phyloP scores from a whole-genome alignment of 1,140 invertebrate species.

The Lasaia peninsularis region DNA sequence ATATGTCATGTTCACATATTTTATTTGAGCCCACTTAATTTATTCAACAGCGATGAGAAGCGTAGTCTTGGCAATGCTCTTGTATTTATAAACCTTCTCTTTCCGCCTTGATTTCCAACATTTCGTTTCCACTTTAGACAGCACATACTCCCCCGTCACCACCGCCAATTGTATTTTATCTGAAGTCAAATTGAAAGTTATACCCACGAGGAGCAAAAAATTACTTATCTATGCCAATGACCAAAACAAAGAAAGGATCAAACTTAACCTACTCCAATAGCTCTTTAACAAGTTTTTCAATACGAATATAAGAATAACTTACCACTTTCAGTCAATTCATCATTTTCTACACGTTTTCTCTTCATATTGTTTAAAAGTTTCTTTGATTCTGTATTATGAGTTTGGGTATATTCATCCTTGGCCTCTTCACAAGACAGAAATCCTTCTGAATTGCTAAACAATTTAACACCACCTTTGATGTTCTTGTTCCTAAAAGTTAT shows the following conservation, averaged over 20 bases:
- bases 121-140: slow-evolving; percentile 53
- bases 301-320: neutral
- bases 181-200: slow-evolving; percentile 26
- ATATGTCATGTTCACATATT: no score
- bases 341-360: slow-evolving; percentile 25
- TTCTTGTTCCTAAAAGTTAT: slow-evolving; percentile 46
- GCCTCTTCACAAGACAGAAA: slow-evolving; percentile 48
- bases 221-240: no score
- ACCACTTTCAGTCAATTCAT: slow-evolving; percentile 39
- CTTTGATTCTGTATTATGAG: slow-evolving; percentile 48
- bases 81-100: slow-evolving; percentile 64
- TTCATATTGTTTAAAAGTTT: slow-evolving; percentile 32
- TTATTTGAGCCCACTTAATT: no score
- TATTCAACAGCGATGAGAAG: slow-evolving; percentile 35
- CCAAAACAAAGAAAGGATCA: no score
- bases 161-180: slow-evolving; percentile 46
- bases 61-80: slow-evolving; percentile 31
- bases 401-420: slow-evolving; percentile 47
- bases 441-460: slow-evolving; percentile 49
- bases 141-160: slow-evolving; percentile 45
- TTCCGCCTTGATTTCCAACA: slow-evolving; percentile 58
- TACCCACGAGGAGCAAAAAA: no score
- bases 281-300: no score
- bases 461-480: slow-evolving; percentile 56
- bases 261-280: neutral